Conservation (phyloP, 1,140 invertebrate genomes). For the Tetraneura akinire region DNA sequence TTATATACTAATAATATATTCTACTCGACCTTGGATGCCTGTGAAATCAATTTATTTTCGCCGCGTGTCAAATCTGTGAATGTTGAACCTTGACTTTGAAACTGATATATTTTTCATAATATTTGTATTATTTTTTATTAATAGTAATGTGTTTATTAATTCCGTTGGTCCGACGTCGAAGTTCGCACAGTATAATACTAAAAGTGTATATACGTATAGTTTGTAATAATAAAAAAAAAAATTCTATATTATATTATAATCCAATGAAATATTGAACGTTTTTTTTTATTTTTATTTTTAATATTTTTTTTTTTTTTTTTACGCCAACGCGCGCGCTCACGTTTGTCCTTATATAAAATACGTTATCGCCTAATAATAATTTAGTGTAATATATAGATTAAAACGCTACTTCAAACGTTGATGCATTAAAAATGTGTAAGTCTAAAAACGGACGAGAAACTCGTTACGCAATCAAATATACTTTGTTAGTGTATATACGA, state of each 20-base stretch:
- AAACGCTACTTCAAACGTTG: neutral
- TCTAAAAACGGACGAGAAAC: neutral
- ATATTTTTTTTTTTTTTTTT: neutral
- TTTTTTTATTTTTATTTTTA: no score
- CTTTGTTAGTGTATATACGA: neutral
- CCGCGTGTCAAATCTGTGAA: constrained; percentile 17
- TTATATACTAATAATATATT: no score
- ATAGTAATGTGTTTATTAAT: neutral
- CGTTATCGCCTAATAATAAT: neutral
- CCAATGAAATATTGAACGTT: no score
- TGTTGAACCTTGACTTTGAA: constrained; percentile 40
- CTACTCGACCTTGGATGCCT: neutral
- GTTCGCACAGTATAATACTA: no score
- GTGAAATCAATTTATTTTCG: constrained; percentile 30
- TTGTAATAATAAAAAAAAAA: neutral
- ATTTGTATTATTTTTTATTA: neutral
- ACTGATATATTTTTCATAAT: constrained; percentile 1
- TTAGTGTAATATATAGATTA: no score
- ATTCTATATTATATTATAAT: neutral
- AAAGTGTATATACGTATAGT: no score
- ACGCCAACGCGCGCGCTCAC: neutral
- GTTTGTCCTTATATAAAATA: neutral
- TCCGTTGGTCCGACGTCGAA: neutral
- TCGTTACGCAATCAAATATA: neutral
- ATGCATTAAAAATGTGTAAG: neutral